Evolutionary conservation across 2,888 invertebrate genomes (phyloP), one percentile per base, ranked within the genome.

Genomic region (Suillia variegata): DNA sequence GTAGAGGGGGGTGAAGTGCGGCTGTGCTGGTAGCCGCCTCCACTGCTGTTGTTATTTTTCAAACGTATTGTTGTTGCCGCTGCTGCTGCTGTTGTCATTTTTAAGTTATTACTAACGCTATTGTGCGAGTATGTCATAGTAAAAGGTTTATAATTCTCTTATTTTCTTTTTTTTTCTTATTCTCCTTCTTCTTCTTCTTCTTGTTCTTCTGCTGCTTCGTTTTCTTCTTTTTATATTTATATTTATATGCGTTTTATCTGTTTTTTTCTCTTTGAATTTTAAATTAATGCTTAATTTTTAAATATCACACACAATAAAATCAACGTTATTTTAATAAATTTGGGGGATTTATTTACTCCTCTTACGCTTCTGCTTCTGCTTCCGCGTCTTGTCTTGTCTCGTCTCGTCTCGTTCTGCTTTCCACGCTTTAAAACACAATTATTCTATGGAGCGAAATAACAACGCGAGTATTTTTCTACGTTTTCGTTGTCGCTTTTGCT

Each of bases 51-150:
- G 34, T 58, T 45, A 59, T 76, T 75, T 75, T 77, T 78, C 64
- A 71, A 73, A 60, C 77, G 77, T 66, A 70, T 75, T 68, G 75
- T 75, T 69, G 75, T 74, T 71, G 77, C 66, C 69, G 76, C 73
- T 67, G 76, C 69, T 71, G 73, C 74, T 73, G 67, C 68, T 66
- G 68, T 76, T 75, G 78, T 77, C 77, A 79, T 79, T 74, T 76
- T 78, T 68, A 80, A 70, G 73, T 80, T 80, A 69, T 77, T 79
- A 73, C 79, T 79, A 77, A 79, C 79, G 74, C 75, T 79, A 78
- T 80, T 80, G 80, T 80, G 80, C 80, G 80, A 80, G 79, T 80
- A 80, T 75, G 80, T 80, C 80, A 80, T 80, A 75, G 74, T 80
- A 45, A 50, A 17, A 24, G 18, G 15, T 15, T 31, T 22, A 38